phyloP scores from a whole-genome alignment of 2,113 vertebrate species.

The Terrapene triunguis region DNA sequence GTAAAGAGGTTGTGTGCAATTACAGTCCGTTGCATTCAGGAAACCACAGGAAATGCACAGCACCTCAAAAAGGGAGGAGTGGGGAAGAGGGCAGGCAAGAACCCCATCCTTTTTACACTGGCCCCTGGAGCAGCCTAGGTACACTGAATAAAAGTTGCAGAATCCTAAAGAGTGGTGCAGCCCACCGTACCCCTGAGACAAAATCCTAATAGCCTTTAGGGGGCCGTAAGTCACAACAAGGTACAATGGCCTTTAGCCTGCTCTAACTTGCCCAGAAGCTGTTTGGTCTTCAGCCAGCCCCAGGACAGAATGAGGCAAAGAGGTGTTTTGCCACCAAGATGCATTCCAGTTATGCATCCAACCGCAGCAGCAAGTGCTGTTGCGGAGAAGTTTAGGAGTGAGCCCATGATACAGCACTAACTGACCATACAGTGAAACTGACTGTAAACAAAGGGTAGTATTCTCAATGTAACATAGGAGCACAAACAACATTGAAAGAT shows the following conservation, averaged over 20 bases:
- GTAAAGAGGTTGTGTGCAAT: no score
- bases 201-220: not conserved
- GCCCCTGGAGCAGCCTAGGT: not conserved
- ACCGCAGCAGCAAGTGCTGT: not conserved
- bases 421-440: rapidly evolving
- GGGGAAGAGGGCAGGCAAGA: rapidly evolving
- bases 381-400: not conserved
- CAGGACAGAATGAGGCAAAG: rapidly evolving
- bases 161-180: not conserved
- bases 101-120: not conserved
- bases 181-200: not conserved
- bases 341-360: not conserved
- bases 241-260: rapidly evolving
- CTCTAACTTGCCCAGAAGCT: not conserved
- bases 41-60: not conserved
- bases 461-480: rapidly evolving
- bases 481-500: not conserved
- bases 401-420: not conserved
- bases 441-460: rapidly evolving
- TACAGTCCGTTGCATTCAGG: not conserved
- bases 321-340: not conserved
- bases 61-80: not conserved
- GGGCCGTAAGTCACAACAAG: not conserved
- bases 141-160: not conserved
- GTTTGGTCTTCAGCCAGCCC: rapidly evolving